These are phyloP conservation scores for Tarsius wallacei DNA, from an alignment of 2,797 vertebrate species.

Conservation along the genomic window DNA sequence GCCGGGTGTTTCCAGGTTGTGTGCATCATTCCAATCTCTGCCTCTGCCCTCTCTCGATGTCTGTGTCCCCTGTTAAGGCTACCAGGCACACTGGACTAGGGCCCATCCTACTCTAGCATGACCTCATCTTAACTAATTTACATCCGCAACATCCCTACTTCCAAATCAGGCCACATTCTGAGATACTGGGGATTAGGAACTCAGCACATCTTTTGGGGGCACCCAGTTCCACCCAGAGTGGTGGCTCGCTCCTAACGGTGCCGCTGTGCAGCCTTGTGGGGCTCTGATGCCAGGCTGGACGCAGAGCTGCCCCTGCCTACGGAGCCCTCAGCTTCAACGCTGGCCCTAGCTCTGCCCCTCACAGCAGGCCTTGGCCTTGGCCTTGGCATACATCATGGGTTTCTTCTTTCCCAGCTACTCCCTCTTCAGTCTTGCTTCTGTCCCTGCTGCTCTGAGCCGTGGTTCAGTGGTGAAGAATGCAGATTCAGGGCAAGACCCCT, in stretches of 20 bases:
- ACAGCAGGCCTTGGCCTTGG: background rate
- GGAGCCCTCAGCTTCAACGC: background rate
- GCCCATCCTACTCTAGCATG: too few species aligned
- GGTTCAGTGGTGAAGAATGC: background rate
- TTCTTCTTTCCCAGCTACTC: background rate
- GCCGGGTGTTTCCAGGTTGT: background rate
- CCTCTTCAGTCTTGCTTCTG: background rate
- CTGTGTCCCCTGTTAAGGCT: background rate
- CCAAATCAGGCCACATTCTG: background rate
- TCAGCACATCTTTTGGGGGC: background rate
- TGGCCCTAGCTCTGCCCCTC: background rate
- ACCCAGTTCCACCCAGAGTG: background rate
- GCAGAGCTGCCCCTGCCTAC: rapidly evolving
- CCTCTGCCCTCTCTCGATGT: background rate
- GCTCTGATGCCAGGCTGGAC: background rate
- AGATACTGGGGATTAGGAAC: background rate
- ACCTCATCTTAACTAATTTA: background rate
- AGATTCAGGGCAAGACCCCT: background rate
- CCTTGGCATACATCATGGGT: too few species aligned
- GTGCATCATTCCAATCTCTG: rapidly evolving
- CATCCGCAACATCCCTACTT: background rate
- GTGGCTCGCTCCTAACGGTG: background rate
- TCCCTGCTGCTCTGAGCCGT: background rate
- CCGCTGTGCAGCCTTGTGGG: background rate
- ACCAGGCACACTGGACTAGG: too few species aligned